Percentiles rank a stretch among this genome's conserved stretches.
phyloP scores from a whole-genome alignment of 1,140 invertebrate genomes.

The Adoxophyes honmai region DNA sequence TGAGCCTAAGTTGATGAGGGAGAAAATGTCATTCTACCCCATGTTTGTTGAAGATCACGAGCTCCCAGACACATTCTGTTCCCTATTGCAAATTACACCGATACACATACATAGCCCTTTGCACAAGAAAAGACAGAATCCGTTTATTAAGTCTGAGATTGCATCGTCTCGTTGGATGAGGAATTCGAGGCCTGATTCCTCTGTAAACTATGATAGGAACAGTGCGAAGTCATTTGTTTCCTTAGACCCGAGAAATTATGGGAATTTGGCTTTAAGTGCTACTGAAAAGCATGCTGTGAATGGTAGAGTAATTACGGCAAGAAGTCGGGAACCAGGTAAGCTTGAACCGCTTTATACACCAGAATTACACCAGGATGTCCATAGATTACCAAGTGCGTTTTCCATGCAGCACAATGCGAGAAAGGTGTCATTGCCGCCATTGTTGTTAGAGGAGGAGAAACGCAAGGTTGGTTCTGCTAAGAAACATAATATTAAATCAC shows the following conservation, averaged over 20 bases:
- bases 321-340: conserved; percentile 48
- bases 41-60: conserved; percentile 38
- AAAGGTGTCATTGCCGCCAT: conserved; percentile 69
- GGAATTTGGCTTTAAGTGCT: conserved; percentile 35
- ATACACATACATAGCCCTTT: conserved; percentile 58
- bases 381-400: conserved; percentile 32
- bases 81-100: conserved; percentile 60
- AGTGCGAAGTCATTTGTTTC: conserved; percentile 69
- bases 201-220: conserved; percentile 55
- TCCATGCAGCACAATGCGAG: conserved; percentile 47
- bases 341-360: conserved; percentile 57
- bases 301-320: conserved; percentile 52
- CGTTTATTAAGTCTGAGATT: conserved; percentile 67
- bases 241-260: conserved; percentile 53
- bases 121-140: conserved; percentile 50
- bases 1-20: conserved; percentile 45
- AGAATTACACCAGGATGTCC: conserved; percentile 38
- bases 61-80: conserved; percentile 54
- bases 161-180: conserved; percentile 73
- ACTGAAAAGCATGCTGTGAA: conserved; percentile 44
- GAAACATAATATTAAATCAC: conserved; percentile 38
- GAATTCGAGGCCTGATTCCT: conserved; percentile 54
- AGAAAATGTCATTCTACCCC: conserved; percentile 44
- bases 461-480: conserved; percentile 54
- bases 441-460: conserved; percentile 61